Evolutionary conservation across 2,113 vertebrate genomes (phyloP), one percentile per base, ranked within the genome.

Genomic region (Perognathus longimembris): DNA sequence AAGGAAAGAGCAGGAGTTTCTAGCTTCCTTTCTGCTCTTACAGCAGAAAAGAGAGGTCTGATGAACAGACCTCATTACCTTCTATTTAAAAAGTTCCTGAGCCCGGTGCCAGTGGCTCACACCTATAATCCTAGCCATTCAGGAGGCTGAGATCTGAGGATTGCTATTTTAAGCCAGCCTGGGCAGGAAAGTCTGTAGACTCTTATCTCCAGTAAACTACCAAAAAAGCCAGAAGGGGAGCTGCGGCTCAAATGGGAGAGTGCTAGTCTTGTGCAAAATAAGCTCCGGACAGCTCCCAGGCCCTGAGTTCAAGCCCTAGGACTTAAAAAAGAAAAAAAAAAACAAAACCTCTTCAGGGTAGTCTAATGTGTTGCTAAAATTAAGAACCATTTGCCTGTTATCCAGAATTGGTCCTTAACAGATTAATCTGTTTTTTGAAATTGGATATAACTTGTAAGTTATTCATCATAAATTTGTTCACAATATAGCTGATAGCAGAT

Each of bases 371-470:
- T 42, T 59, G 28, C 78, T 66, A 88, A 84, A 32, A 42, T 63
- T 88, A 66, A 82, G 66, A 94, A 66, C 38, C 90, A 78, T 36
- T 85, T 26, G 20, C 64, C 45, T 77, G 6, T 80, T 80, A 22
- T 75, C 61, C 79, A 66, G 70, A 76, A 75, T 82, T 88, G 80
- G 26, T 78, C 85, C 75, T 77, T 85, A 54, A 42, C 32, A 81
- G 85, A 26, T 77, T 67, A 67, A 59, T 84, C 11, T 73, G 9
- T 73, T 84, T 73, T 84, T 82, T 78, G 21, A 92, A 82, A 73
- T 88, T 84, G 9, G 34, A 73, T 87, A 93, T 91, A 74, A 89
- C 5, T 70, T 17, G 50, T 63, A 76, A 87, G 26, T 89, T 69
- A 77, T 64, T 63, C 32, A 78, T 36, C 71, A 21, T 86, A 74